Conservation (phyloP, 1,140 invertebrate genomes). For the Agrypnia vestita region DNA sequence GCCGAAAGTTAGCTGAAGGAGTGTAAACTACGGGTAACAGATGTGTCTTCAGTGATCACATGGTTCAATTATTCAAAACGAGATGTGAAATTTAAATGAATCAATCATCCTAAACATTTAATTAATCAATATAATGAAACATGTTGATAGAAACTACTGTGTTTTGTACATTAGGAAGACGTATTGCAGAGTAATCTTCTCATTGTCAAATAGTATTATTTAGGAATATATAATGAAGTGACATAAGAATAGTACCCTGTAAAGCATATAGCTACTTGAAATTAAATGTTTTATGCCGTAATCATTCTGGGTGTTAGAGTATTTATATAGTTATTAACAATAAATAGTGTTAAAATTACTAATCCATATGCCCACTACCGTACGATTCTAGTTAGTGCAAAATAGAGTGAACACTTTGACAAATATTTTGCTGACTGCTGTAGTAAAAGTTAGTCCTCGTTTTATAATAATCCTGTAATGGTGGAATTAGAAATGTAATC, state of each 20-base stretch:
- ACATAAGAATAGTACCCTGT: background rate
- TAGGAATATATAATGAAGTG: slow-evolving; percentile 4
- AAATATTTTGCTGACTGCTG: slow-evolving; percentile 27
- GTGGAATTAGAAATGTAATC: background rate
- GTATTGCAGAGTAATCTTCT: slow-evolving; percentile 6
- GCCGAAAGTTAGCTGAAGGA: background rate
- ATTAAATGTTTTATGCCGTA: slow-evolving; percentile 35
- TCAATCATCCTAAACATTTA: slow-evolving; percentile 9
- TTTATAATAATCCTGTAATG: background rate
- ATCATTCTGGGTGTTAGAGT: slow-evolving; percentile 41
- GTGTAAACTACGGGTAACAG: slow-evolving; percentile 43
- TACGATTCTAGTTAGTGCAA: slow-evolving; percentile 13
- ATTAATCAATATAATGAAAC: slow-evolving; percentile 6
- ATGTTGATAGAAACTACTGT: slow-evolving; percentile 8
- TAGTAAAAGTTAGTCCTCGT: background rate
- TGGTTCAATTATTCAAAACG: background rate
- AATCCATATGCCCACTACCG: slow-evolving; percentile 20
- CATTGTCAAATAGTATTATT: slow-evolving; percentile 41
- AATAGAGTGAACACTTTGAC: slow-evolving; percentile 10
- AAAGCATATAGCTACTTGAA: slow-evolving; percentile 19
- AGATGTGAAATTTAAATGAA: background rate
- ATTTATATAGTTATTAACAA: slow-evolving; percentile 34
- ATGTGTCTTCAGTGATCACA: slow-evolving; percentile 29
- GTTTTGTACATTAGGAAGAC: background rate
- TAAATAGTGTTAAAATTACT: slow-evolving; percentile 30